These are phyloP conservation scores for Styela clava DNA, from an alignment of 23 tunicate species.

Conservation along the genomic window DNA sequence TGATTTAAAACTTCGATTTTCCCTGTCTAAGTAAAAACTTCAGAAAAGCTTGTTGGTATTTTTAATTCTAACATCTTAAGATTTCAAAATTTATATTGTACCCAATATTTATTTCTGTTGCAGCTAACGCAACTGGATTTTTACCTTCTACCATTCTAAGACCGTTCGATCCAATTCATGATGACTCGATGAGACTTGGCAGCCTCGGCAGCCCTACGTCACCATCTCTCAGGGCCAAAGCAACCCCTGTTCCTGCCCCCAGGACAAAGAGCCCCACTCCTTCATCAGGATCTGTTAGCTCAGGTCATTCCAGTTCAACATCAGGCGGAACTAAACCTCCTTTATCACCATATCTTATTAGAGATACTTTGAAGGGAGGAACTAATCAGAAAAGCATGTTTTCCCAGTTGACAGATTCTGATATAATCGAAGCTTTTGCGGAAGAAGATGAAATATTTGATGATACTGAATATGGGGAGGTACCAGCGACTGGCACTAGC, in stretches of 20 bases:
- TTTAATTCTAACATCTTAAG: neutral
- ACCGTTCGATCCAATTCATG: neutral
- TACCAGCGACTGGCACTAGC: neutral
- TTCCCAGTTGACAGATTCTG: conserved; percentile 5
- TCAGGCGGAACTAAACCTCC: neutral
- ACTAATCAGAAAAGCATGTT: neutral
- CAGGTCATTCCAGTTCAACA: conserved; percentile 11
- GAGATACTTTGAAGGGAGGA: neutral
- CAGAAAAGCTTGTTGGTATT: neutral
- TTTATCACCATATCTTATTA: neutral
- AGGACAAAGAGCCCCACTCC: conserved; percentile 1
- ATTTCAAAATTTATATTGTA: no score
- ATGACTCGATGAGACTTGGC: neutral
- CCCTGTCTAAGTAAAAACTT: no score
- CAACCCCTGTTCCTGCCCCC: neutral
- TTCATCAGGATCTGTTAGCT: conserved; percentile 9
- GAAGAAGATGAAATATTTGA: conserved; percentile 58
- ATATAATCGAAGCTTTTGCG: conserved; percentile 25
- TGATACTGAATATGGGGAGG: conserved; percentile 42
- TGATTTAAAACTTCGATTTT: no score
- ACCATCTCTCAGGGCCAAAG: neutral
- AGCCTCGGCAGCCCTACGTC: neutral
- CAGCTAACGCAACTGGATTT: conserved; percentile 20
- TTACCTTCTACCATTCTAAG: conserved; percentile 10
- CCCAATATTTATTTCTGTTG: conserved; percentile 12